Evolutionary conservation across 1,140 invertebrate species (phyloP).

Genomic region (Eriocheir sinensis): DNA sequence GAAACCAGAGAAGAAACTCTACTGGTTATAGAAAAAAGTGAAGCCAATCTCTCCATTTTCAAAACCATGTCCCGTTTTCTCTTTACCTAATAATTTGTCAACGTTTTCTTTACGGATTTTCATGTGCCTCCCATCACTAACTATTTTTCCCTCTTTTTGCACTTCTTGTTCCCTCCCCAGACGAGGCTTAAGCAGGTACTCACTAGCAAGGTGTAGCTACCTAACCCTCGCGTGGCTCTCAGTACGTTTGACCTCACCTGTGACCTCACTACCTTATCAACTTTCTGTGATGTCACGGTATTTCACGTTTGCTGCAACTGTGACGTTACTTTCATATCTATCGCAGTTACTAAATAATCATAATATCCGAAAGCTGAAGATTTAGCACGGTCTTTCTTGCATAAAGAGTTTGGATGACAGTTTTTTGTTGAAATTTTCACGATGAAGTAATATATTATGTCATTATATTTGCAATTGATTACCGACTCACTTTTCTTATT

Average conservation of each 20-base stretch:
- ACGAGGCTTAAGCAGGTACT: conserved; percentile 70
- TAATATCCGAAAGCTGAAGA: too few relatives aligned
- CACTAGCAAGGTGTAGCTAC: conserved; percentile 26
- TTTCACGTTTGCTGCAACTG: background rate
- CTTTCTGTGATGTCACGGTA: too few relatives aligned
- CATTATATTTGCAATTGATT: too few relatives aligned
- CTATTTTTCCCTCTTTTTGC: conserved; percentile 44
- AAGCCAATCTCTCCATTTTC: too few relatives aligned
- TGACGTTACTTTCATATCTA: background rate
- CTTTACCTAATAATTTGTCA: background rate
- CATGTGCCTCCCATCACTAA: conserved; percentile 29
- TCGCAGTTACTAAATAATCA: too few relatives aligned
- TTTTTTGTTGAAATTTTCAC: too few relatives aligned
- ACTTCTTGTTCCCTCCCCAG: conserved; percentile 35
- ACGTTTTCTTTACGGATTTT: background rate
- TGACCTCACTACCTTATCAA: background rate
- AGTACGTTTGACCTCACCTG: conserved; percentile 12
- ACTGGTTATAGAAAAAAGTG: too few relatives aligned
- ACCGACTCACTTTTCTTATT: too few relatives aligned
- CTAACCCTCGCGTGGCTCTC: background rate
- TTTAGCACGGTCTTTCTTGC: too few relatives aligned
- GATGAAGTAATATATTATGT: too few relatives aligned
- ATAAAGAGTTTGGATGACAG: too few relatives aligned
- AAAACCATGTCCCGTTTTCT: background rate
- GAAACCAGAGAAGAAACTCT: background rate